Evolutionary conservation across 2,797 vertebrate species (phyloP).

Genomic region (Arvicola amphibius): DNA sequence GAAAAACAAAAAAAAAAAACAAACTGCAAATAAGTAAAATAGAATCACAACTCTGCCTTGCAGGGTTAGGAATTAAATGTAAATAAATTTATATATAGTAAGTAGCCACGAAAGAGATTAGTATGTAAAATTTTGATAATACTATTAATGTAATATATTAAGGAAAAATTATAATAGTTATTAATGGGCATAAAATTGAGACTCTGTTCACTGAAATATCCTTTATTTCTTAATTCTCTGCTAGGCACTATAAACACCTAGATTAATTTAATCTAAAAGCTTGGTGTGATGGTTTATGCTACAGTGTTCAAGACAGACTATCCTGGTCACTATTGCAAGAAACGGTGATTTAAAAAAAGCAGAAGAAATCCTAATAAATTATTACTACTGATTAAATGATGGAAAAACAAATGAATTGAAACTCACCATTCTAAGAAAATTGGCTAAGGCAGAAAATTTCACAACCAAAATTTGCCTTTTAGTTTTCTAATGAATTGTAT

Average conservation of each 20-base stretch:
- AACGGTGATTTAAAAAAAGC: not conserved
- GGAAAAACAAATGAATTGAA: not conserved
- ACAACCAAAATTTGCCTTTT: not conserved
- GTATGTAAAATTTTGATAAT: not conserved
- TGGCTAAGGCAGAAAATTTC: not conserved
- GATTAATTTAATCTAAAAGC: constrained; percentile 16
- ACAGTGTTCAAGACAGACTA: no score
- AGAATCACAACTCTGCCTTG: not conserved
- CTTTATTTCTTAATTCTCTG: no score
- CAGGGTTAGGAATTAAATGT: not conserved
- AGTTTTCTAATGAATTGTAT: not conserved
- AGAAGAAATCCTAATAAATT: not conserved
- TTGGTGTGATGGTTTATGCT: not conserved
- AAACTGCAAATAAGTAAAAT: not conserved
- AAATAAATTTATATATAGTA: not conserved
- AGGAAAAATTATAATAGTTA: not conserved
- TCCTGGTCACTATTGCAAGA: not conserved
- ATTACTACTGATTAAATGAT: not conserved
- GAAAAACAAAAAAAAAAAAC: no score
- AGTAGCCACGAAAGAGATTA: constrained; percentile 10
- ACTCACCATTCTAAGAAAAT: not conserved
- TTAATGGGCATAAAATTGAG: constrained; percentile 14
- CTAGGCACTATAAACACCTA: not conserved
- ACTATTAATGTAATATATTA: not conserved
- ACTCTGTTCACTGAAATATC: not conserved